These are phyloP conservation scores for Microtus richardsoni DNA, from an alignment of 2,113 vertebrate genomes.

Conservation along the genomic window DNA sequence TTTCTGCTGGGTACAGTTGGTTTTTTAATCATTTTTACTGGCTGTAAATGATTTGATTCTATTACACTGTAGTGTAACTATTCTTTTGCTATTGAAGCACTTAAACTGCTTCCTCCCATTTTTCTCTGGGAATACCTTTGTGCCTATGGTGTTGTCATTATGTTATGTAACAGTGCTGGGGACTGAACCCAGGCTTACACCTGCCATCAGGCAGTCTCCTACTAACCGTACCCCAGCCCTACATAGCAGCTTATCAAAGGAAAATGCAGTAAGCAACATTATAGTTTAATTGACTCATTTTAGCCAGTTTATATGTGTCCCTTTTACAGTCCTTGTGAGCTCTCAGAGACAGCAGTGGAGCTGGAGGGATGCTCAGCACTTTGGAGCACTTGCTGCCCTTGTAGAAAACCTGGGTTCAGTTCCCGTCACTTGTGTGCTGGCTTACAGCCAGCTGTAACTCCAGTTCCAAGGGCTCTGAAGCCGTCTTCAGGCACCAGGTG, in stretches of 20 bases:
- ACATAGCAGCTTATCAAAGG: background rate
- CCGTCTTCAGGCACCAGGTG: background rate
- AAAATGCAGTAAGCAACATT: background rate
- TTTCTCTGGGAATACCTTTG: conserved; percentile 19
- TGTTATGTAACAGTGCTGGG: background rate
- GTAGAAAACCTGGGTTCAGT: background rate
- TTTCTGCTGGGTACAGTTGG: conserved; percentile 24
- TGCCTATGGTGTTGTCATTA: background rate
- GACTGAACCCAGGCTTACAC: background rate
- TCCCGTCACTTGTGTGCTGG: background rate
- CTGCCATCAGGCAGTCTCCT: too few relatives aligned
- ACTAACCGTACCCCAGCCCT: background rate
- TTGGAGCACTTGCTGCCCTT: background rate
- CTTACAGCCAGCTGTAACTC: background rate
- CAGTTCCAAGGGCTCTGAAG: background rate
- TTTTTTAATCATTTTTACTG: conserved; percentile 45
- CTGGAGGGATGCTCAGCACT: background rate
- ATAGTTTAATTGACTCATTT: background rate
- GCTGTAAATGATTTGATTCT: conserved; percentile 40
- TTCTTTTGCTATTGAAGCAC: conserved; percentile 39
- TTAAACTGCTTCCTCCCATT: conserved; percentile 21
- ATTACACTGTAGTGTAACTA: background rate
- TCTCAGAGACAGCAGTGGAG: background rate
- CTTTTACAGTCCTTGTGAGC: conserved; percentile 1
- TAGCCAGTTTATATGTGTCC: conserved; percentile 1